Conservation (phyloP, 2,888 invertebrate genomes). For the Schrankia costaestrigalis region DNA sequence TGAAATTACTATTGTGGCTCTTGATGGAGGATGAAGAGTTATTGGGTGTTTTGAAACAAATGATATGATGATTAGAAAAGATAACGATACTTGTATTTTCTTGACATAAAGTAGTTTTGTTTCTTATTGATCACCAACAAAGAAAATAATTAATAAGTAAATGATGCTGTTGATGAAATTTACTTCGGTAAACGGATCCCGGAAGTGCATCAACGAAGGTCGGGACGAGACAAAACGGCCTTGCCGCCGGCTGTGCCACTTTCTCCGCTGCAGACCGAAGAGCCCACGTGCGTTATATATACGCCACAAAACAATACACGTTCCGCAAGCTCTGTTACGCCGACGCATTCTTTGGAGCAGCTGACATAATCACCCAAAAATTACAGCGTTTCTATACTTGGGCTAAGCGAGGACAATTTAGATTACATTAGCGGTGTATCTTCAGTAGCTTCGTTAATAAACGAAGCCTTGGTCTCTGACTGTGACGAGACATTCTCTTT, state of each 20-base stretch:
- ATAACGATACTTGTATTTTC: too few relatives aligned
- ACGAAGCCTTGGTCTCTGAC: conserved; percentile 64
- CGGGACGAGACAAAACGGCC: conserved; percentile 65
- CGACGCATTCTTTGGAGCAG: conserved; percentile 60
- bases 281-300: conserved; percentile 67
- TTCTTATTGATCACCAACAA: too few relatives aligned
- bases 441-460: conserved; percentile 58
- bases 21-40: too few relatives aligned
- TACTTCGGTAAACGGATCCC: conserved; percentile 45
- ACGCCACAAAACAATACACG: conserved; percentile 55
- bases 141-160: too few relatives aligned
- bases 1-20: too few relatives aligned
- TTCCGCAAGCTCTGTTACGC: conserved; percentile 54
- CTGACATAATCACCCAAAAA: conserved; percentile 71
- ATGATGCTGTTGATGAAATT: too few relatives aligned
- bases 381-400: conserved; percentile 55
- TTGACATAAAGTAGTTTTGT: too few relatives aligned
- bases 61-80: too few relatives aligned
- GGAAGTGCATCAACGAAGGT: conserved; percentile 67
- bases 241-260: conserved; percentile 75
- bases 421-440: conserved; percentile 46
- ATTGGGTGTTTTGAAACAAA: too few relatives aligned
- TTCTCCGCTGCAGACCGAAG: conserved; percentile 59
- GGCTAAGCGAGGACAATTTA: conserved; percentile 59
- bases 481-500: conserved; percentile 63